Evolutionary conservation across 2,113 vertebrate species (phyloP), one percentile per base, ranked within the genome.

Genomic region (Rana temporaria): DNA sequence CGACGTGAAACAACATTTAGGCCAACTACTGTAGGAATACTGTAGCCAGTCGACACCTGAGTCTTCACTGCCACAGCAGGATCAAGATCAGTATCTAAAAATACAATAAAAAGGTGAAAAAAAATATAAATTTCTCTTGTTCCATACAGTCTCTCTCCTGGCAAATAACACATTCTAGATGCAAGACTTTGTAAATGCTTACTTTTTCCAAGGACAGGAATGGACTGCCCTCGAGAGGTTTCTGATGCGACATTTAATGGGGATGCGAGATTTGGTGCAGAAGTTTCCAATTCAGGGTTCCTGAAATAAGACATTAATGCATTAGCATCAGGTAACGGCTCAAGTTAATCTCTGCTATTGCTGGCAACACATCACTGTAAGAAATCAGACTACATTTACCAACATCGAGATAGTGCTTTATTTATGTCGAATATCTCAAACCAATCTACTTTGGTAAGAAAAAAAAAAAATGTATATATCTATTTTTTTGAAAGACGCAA

Each of bases 171-270:
- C 6, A 14, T 14, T 1, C 12, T 11, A 24, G 11, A 65, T 18
- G 30, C 8, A 26, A 12, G 26, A 1, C 65, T 5, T 22, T 22
- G 20, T 79, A 72, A 64, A 90, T 81, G 94, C 96, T 78, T 90
- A 98, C 96, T 93, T 86, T 95, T 91, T 79, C 91, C 92, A 79
- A 89, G 90, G 74, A 93, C 92, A 42, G 96, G 91, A 88, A 95
- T 89, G 60, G 93, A 93, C 16, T 93, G 88, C 84, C 89, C 94
- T 69, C 91, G 92, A 79, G 92, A 89, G 75, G 82, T 78, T 17
- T 83, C 86, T 26, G 87, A 74, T 78, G 93, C 84, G 26, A 85
- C 20, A 24, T 34, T 63, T 38, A 87, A 83, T 14, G 88, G 86
- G 79, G 93, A 85, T 84, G 89, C 57, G 3, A 68, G 15, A 30